Conservation (phyloP, 2,797 vertebrate genomes). For the Graptemys geographica region DNA sequence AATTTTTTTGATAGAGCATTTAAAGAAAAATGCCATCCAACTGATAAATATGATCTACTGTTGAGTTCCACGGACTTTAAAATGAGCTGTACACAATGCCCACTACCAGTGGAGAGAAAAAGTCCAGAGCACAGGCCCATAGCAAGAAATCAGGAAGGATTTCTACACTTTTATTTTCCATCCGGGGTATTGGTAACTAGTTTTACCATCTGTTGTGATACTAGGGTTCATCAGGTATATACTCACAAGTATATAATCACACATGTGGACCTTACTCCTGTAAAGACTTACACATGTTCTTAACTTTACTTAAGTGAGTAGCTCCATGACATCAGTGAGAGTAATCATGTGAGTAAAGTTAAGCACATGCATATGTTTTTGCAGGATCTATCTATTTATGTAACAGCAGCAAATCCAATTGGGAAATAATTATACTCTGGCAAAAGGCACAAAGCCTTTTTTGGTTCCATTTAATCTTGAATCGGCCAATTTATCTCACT, state of each 20-base stretch:
- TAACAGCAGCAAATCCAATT: not conserved
- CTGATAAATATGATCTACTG: not conserved
- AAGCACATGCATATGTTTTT: not conserved
- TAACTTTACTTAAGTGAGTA: not conserved
- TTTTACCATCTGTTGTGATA: not conserved
- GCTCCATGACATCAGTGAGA: not conserved
- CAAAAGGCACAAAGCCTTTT: not conserved
- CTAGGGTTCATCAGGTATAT: not conserved
- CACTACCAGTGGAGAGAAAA: not conserved
- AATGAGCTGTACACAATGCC: not conserved
- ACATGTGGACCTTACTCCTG: not conserved
- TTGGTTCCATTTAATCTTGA: not conserved
- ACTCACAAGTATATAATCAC: not conserved
- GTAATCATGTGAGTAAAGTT: not conserved
- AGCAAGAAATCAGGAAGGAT: not conserved
- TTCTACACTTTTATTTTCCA: not conserved
- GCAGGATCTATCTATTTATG: not conserved
- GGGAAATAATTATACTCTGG: not conserved
- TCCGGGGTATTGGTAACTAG: not conserved
- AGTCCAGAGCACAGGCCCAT: not conserved
- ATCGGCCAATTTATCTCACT: not conserved
- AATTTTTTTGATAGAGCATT: not conserved
- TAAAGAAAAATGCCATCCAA: not conserved
- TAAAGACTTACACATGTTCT: not conserved
- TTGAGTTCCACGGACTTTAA: not conserved